Percentiles rank a stretch among this genome's conserved stretches.
These are phyloP conservation scores for Onychomys arenicola DNA, from an alignment of 2,797 vertebrate genomes.

Conservation along the genomic window DNA sequence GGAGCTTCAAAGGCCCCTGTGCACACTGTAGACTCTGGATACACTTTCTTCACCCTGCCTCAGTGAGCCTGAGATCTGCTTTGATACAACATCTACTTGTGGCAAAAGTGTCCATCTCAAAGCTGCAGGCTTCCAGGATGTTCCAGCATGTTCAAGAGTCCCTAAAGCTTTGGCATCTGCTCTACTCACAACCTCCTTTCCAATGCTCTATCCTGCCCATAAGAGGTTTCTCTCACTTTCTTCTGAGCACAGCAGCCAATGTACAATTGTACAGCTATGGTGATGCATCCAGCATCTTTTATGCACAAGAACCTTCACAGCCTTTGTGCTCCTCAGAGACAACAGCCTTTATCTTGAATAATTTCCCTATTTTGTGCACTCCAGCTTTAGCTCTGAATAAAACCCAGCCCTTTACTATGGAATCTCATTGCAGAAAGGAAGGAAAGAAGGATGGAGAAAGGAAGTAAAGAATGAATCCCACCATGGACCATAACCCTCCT, in stretches of 20 bases:
- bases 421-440: background rate
- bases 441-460: background rate
- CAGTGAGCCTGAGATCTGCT: background rate
- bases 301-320: background rate
- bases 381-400: constrained; percentile 19
- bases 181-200: background rate
- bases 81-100: background rate
- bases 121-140: background rate
- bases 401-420: background rate
- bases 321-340: background rate
- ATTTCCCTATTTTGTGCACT: background rate
- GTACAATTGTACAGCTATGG: background rate
- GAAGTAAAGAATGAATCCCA: background rate
- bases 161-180: background rate
- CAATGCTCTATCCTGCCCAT: background rate
- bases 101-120: background rate
- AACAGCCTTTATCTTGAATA: background rate
- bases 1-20: background rate
- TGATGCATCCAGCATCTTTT: background rate
- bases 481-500: background rate
- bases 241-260: background rate
- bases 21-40: background rate
- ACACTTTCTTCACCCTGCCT: background rate
- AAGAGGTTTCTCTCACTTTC: background rate
- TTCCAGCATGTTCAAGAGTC: no score